Evolutionary conservation across 2,888 invertebrate genomes (phyloP).

Genomic region (Nomada goodeniana): DNA sequence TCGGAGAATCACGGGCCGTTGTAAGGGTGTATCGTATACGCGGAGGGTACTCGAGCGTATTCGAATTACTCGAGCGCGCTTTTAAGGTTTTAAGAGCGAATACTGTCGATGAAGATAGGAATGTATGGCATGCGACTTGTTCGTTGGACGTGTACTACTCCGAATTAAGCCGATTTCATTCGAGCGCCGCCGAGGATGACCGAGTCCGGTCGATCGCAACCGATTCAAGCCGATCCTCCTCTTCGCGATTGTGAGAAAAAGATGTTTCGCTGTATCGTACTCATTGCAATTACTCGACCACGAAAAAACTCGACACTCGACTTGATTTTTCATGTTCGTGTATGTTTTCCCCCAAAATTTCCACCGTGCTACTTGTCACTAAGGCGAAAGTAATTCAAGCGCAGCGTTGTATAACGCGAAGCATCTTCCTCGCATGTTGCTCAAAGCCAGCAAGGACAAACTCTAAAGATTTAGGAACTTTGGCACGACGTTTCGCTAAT

Average conservation of each 20-base stretch:
- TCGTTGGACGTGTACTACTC: slow-evolving; percentile 44
- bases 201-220: slow-evolving; percentile 48
- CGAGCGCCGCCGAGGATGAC: slow-evolving; percentile 36
- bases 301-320: slow-evolving; percentile 5
- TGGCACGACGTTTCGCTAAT: no score
- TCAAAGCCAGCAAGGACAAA: no score
- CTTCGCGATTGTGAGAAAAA: slow-evolving; percentile 22
- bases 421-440: no score
- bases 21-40: slow-evolving; percentile 7
- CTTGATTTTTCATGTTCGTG: background rate
- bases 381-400: no score
- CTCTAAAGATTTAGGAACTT: no score
- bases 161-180: slow-evolving; percentile 48
- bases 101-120: slow-evolving; percentile 49
- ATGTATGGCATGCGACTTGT: slow-evolving; percentile 60
- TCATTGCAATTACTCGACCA: background rate
- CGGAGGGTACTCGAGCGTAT: slow-evolving; percentile 40
- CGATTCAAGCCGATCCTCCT: slow-evolving; percentile 48
- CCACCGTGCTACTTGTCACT: background rate
- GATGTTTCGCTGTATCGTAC: slow-evolving; percentile 7
- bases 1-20: background rate
- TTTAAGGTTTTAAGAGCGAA: slow-evolving; percentile 64
- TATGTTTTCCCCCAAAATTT: slow-evolving; percentile 6
- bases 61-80: slow-evolving; percentile 59
- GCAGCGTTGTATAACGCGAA: no score